phyloP scores from a whole-genome alignment of 1,140 invertebrate species.

The Macrosteles quadrilineatus region DNA sequence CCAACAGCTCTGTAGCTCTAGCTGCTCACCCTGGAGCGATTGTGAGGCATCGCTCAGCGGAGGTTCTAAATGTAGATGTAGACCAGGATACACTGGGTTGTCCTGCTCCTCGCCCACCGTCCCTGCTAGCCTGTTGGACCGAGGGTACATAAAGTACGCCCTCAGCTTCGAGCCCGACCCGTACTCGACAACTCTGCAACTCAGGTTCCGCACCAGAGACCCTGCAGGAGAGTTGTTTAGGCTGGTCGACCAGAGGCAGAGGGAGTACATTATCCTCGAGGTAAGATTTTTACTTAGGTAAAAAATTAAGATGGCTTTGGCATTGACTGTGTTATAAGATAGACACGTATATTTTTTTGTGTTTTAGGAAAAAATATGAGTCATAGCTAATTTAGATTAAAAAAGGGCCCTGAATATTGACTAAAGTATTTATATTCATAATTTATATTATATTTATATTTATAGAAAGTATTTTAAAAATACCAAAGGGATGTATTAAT shows the following conservation, averaged over 20 bases:
- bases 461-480: too few relatives aligned
- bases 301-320: too few relatives aligned
- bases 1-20: neutral
- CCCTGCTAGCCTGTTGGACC: conserved; percentile 61
- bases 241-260: conserved; percentile 63
- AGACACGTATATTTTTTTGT: too few relatives aligned
- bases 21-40: neutral
- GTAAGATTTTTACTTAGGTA: too few relatives aligned
- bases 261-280: conserved; percentile 67
- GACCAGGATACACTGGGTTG: neutral
- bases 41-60: neutral
- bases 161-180: conserved; percentile 65
- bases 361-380: too few relatives aligned
- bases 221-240: conserved; percentile 62
- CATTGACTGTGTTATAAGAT: too few relatives aligned
- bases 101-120: conserved; percentile 50
- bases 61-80: neutral
- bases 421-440: too few relatives aligned
- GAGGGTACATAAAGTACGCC: conserved; percentile 69
- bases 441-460: too few relatives aligned
- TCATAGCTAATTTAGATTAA: too few relatives aligned
- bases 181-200: conserved; percentile 62
- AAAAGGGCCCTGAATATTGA: too few relatives aligned
- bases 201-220: conserved; percentile 68
- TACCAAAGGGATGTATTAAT: too few relatives aligned